Evolutionary conservation across 2,888 invertebrate species (phyloP), one percentile per base, ranked within the genome.

Genomic region (Priocnemis perturbator): DNA sequence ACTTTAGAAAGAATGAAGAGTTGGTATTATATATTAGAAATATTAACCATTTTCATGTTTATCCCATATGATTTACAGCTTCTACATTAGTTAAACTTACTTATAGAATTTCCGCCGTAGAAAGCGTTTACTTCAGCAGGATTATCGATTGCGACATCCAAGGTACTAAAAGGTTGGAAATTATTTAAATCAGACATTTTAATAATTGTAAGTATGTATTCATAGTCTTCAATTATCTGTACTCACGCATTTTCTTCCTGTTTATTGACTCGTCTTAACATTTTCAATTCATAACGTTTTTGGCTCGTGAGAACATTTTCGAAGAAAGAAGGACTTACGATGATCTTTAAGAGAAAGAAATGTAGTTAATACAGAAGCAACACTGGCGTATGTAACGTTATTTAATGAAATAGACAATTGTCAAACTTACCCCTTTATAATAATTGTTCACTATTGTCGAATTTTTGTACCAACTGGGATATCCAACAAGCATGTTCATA

Each of bases 401-500:
- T n/a, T n/a, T n/a, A 50, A 50, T 17, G 50, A 15, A 4, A 2
- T 17, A 37, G 7, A 37, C 37, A 37, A 37, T 1, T 11, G 11
- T 37, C 37, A 26, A 66, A 85, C 87, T 85, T 85, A 92, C 92
- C 74, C 89, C 90, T 67, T 87, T 85, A 78, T 92, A 92, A 80
- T 90, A 91, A 7, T 88, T 85, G 74, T 92, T 90, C 30, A 93
- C 84, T 55, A 90, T 85, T 3, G 87, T 85, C 15, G 87, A 84
- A 78, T 92, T 90, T 26, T 88, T 83, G 60, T 92, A 90, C 86
- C 91, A 92, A 62, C 91, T 90, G 11, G 93, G 92, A 79, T 91
- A 92, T 0, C 92, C 93, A 67, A 93, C 90, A 58, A 89, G 86
- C 62, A 90, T 89, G 50, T 88, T 86, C 88, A 92, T 91, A 11